Conservation (phyloP, 2,888 invertebrate species). For the Ommatoiulus sabulosus region DNA sequence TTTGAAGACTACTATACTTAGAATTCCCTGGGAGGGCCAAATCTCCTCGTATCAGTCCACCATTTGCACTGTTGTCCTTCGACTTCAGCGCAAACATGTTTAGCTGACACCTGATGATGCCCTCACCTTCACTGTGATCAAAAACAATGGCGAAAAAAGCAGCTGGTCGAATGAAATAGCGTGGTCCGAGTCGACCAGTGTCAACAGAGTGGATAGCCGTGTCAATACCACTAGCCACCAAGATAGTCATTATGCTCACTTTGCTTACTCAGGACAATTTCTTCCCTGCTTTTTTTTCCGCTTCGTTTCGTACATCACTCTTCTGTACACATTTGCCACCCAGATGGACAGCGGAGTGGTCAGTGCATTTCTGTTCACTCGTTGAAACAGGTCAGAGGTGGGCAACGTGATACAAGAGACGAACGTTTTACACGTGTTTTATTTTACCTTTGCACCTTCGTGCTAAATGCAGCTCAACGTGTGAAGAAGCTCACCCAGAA, state of each 20-base stretch:
- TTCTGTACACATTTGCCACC: slow-evolving; percentile 22
- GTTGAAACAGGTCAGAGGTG: slow-evolving; percentile 41
- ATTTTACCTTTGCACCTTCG: slow-evolving; percentile 13
- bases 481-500: slow-evolving; percentile 37
- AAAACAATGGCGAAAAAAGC: slow-evolving; percentile 40
- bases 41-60: slow-evolving; percentile 30
- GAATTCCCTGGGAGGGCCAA: slow-evolving; percentile 39
- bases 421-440: neutral
- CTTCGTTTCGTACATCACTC: slow-evolving; percentile 19
- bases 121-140: slow-evolving; percentile 38
- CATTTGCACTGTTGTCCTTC: slow-evolving; percentile 38
- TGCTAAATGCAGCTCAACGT: slow-evolving; percentile 29
- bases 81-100: slow-evolving; percentile 40
- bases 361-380: slow-evolving; percentile 37
- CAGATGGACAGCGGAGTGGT: slow-evolving; percentile 42
- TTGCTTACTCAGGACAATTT: slow-evolving; percentile 44
- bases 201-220: slow-evolving; percentile 36
- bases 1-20: slow-evolving; percentile 35
- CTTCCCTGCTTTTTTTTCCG: slow-evolving; percentile 37
- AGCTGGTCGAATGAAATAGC: slow-evolving; percentile 15
- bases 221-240: slow-evolving; percentile 46
- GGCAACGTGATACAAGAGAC: slow-evolving; percentile 24
- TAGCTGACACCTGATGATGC: slow-evolving; percentile 47
- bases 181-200: slow-evolving; percentile 2
- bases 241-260: slow-evolving; percentile 47